Base-by-base conservation (phyloP, 2,797 vertebrate species). In the Rhodeus uyekii region DNA sequence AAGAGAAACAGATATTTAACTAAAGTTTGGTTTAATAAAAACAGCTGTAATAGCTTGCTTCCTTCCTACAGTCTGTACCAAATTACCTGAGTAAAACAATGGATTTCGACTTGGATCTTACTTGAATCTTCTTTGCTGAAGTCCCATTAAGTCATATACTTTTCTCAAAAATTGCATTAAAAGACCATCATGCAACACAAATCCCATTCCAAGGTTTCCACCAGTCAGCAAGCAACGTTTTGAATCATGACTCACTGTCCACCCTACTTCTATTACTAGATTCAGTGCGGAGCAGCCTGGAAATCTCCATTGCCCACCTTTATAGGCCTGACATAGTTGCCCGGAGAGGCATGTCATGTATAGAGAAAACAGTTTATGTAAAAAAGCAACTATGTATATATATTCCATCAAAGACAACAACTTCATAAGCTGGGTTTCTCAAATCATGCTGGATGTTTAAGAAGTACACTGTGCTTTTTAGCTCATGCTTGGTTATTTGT, bases 181-280 rank as follows among this genome's bases (percentile, higher is more conserved):
- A 75, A 87, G 64, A 83, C 77, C 58, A 81, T 75, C 93, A 93
- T 94, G 93, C 92, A 88, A 77, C 53, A 85, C 83, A 87, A 55
- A 76, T 81, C 60, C 42, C 55, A 84, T 73, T 87, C 82, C 74
- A 53, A 65, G 39, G 85, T 89, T 89, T 84, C 86, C 36, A 76
- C 53, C 68, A 76, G 69, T 83, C 76, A 82, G 53, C 80, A 85
- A 65, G 80, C 86, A 81, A 53, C 42, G 2, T 74, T 75, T 71
- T 80, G 44, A 87, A 76, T 73, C 78, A 71, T 22, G 39, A 81
- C 64, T 32, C 27, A 63, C 32, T 80, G 60, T 36, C 68, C 44
- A 74, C 34, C 34, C 61, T 64, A 64, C 12, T 65, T 81, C 60
- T 34, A 13, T 73, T 63, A 19, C 46, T 42, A 64, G 34, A 34